A percentile compares a stretch with the other conserved stretches of the same genome.
Evolutionary conservation across 2,113 vertebrate genomes (phyloP).

Genomic region (Calidris pugnax): DNA sequence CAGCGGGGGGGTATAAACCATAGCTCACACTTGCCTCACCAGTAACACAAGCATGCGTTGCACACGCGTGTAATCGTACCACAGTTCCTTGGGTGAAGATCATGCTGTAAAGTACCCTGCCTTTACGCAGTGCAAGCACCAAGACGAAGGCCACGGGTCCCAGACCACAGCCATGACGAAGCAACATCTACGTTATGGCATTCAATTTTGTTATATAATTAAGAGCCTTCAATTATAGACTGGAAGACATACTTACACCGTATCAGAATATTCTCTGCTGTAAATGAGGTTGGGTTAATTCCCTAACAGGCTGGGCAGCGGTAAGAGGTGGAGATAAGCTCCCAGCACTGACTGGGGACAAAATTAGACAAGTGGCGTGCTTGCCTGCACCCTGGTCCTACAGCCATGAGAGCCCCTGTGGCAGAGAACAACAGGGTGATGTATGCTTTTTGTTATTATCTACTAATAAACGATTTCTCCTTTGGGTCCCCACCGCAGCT

Average conservation of each 20-base stretch:
- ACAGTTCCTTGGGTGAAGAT: neutral
- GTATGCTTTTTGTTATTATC: neutral
- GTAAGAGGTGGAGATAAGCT: neutral
- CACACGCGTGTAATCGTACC: no score
- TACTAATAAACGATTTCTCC: neutral
- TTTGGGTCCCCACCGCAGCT: neutral
- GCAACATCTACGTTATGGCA: neutral
- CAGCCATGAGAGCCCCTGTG: rapidly evolving
- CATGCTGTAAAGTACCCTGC: neutral
- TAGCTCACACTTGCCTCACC: neutral
- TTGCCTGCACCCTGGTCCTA: neutral
- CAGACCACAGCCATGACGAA: neutral
- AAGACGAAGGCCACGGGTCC: neutral
- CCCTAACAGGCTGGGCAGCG: neutral
- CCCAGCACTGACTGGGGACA: neutral
- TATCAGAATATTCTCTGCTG: neutral
- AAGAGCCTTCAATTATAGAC: constrained; percentile 32
- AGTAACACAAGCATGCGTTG: neutral
- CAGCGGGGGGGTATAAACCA: neutral
- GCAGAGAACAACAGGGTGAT: rapidly evolving
- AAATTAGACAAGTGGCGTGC: neutral
- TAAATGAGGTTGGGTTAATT: constrained; percentile 32
- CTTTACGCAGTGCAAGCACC: neutral
- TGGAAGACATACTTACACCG: neutral
- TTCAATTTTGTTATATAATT: constrained; percentile 29